Evolutionary conservation across 37 sponge, comb jelly and placozoan species (phyloP), one percentile per base, ranked within the genome.

Genomic region (Amphimedon queenslandica): DNA sequence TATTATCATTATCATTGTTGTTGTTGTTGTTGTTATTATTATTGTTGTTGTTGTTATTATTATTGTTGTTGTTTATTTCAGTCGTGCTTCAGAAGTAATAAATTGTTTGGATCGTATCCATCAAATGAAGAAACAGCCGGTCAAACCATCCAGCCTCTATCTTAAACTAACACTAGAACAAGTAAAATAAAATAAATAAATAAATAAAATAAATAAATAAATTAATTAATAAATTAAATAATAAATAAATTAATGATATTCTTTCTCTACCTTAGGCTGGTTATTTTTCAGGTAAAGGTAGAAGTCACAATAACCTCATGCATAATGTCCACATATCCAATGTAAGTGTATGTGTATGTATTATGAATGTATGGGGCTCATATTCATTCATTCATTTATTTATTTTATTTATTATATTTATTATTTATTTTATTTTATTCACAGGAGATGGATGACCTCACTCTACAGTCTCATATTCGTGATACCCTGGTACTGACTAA

Each of bases 41-140:
- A 18, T 37, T 69, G 37, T 40, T 71, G 72, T 47, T 28, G 6
- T 21, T 2, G 25, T 35, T 31, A 13, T 51, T 32, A 27, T 58
- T 32, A 8, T 58, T 33, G 40, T 18, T 67, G 18, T 40, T 42
- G 20, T 2, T 27, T 51, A 21, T 3, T 74, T 5, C 64, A 90
- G 90, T 40, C 86, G 77, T 29, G 91, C 87, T 1, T 71, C 77
- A 30, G 87, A 79, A 25, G 87, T 85, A 32, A 85, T 90, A 27
- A 84, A 78, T 40, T 90, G 86, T 56, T 71, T 90, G 60, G 91
- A 90, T n/a, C 58, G 81, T 4, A 73, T 90, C 18, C 91, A 90
- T 55, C 82, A 90, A 60, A 25, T 84, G 82, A 90, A 81, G 82
- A 90, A 90, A 39, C 36, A 73, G 35, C 64, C 40, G 11, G 58